Conservation (phyloP, 2,113 vertebrate genomes). For the Proterorhinus semilunaris region DNA sequence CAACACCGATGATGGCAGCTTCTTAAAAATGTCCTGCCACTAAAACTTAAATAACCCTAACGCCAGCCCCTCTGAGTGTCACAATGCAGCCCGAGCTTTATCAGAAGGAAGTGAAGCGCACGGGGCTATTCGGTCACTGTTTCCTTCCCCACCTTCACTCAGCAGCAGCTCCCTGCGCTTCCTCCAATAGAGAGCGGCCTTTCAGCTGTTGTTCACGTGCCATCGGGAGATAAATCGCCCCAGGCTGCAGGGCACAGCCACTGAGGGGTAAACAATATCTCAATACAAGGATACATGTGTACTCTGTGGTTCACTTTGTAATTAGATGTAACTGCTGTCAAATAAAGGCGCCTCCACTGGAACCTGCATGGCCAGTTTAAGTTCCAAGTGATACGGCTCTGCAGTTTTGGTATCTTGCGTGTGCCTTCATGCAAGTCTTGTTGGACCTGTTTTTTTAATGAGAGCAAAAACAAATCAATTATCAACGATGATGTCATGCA, state of each 20-base stretch:
- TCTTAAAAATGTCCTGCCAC: too few relatives aligned
- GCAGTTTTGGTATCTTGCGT: conserved; percentile 8
- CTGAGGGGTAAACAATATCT: conserved; percentile 49
- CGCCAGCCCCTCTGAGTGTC: neutral
- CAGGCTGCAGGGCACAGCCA: conserved; percentile 12
- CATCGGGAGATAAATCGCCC: conserved; percentile 36
- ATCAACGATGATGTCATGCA: conserved; percentile 20
- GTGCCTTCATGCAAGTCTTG: conserved; percentile 8
- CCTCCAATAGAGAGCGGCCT: conserved; percentile 34
- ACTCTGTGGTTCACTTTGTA: conserved; percentile 4
- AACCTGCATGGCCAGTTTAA: neutral
- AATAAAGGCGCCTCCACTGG: neutral
- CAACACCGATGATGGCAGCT: too few relatives aligned
- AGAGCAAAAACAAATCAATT: conserved; percentile 26
- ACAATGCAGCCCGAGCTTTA: conserved; percentile 3
- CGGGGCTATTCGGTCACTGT: conserved; percentile 25
- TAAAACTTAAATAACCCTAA: too few relatives aligned
- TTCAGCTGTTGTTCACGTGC: conserved; percentile 42
- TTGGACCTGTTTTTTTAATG: conserved; percentile 20
- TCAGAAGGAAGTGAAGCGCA: conserved; percentile 44
- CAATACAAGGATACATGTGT: conserved; percentile 37
- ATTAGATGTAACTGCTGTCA: conserved; percentile 20
- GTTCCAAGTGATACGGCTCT: neutral
- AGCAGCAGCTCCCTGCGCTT: conserved; percentile 32
- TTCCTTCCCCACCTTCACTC: conserved; percentile 57